These are phyloP conservation scores for Gasterosteus nipponicus DNA, from an alignment of 2,113 vertebrate species.

Conservation along the genomic window DNA sequence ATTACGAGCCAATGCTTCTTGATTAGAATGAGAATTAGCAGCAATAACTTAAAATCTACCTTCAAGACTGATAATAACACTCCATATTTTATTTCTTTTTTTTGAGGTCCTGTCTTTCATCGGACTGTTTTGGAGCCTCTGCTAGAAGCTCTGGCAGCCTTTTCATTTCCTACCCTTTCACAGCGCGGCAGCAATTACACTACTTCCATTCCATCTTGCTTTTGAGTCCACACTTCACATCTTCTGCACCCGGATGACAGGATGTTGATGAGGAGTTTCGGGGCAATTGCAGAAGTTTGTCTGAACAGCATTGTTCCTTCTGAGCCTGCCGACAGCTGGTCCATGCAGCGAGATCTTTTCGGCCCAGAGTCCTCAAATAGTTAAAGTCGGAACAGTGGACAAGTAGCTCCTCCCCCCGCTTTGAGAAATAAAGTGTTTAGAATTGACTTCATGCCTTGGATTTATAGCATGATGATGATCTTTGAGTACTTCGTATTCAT, in stretches of 20 bases:
- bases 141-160: slow-evolving; percentile 24
- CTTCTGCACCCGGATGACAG: slow-evolving; percentile 35
- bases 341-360: slow-evolving; percentile 7
- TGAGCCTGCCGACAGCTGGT: slow-evolving; percentile 33
- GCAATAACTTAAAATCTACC: background rate
- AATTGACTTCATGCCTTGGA: background rate
- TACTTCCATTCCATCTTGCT: slow-evolving; percentile 37
- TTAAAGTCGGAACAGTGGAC: slow-evolving; percentile 7
- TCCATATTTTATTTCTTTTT: background rate
- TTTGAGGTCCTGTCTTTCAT: background rate
- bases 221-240: slow-evolving; percentile 44
- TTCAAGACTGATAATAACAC: slow-evolving; percentile 27
- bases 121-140: slow-evolving; percentile 20
- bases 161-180: slow-evolving; percentile 49
- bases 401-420: background rate
- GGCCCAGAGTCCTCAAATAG: slow-evolving; percentile 15
- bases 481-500: slow-evolving; percentile 29
- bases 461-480: slow-evolving; percentile 11
- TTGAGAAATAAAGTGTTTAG: slow-evolving; percentile 6
- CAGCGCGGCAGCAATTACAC: slow-evolving; percentile 34
- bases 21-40: background rate
- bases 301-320: slow-evolving; percentile 42
- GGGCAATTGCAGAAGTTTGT: slow-evolving; percentile 39
- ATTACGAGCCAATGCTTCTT: background rate
- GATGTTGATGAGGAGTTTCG: slow-evolving; percentile 49